phyloP scores from a whole-genome alignment of 2,888 invertebrate species.

The Orchesella flavescens region DNA sequence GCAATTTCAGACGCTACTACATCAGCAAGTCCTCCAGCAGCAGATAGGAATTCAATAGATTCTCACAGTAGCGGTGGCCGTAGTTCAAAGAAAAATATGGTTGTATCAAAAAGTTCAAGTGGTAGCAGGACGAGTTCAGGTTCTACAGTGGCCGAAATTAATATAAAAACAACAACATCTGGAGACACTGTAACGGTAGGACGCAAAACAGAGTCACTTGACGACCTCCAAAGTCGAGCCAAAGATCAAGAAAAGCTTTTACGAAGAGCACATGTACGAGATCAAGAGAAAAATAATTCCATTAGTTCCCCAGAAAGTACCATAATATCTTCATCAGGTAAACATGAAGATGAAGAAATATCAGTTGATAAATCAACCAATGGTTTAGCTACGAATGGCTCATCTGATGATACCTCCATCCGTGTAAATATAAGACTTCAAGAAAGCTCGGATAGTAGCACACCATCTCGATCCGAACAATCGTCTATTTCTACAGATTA shows the following conservation, averaged over 20 bases:
- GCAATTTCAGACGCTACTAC: too few relatives aligned
- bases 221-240: neutral
- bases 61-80: neutral
- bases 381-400: neutral
- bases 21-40: too few relatives aligned
- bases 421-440: constrained; percentile 18
- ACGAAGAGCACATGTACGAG: too few relatives aligned
- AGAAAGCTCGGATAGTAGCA: constrained; percentile 5
- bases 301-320: too few relatives aligned
- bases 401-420: neutral
- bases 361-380: too few relatives aligned
- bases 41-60: too few relatives aligned
- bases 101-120: too few relatives aligned
- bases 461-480: constrained; percentile 8
- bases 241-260: constrained; percentile 34
- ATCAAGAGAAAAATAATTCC: too few relatives aligned
- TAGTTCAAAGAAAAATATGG: neutral
- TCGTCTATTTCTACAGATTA: constrained; percentile 46
- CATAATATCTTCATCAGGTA: too few relatives aligned
- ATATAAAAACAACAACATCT: constrained; percentile 12
- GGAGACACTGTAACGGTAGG: too few relatives aligned
- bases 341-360: too few relatives aligned
- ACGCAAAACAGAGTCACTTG: neutral
- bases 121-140: too few relatives aligned
- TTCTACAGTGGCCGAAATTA: constrained; percentile 34